Conservation (phyloP, 2,888 invertebrate genomes). For the Philhelius pedissequus region DNA sequence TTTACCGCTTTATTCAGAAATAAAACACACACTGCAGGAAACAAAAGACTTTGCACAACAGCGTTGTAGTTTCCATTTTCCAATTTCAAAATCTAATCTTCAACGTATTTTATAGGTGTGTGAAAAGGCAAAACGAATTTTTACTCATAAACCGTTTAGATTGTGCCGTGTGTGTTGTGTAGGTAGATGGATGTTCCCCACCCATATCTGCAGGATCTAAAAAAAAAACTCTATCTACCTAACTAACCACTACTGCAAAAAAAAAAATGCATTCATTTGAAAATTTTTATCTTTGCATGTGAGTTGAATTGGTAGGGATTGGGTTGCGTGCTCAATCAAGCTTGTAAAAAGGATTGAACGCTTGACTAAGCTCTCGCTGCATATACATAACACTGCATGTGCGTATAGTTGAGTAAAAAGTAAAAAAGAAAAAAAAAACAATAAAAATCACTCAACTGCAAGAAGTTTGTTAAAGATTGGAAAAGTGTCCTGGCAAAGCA, state of each 20-base stretch:
- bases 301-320: neutral
- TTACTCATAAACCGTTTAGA: conserved; percentile 11
- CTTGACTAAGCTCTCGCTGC: conserved; percentile 14
- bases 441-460: neutral
- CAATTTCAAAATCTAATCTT: conserved; percentile 54
- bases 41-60: neutral
- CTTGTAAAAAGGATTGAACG: conserved; percentile 42
- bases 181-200: neutral
- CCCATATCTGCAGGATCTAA: neutral
- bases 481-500: conserved; percentile 3
- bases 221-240: no score
- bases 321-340: conserved; percentile 27
- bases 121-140: conserved; percentile 2
- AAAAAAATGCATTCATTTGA: conserved; percentile 20
- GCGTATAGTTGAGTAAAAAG: conserved; percentile 2
- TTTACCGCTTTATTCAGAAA: neutral
- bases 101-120: conserved; percentile 9
- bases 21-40: neutral
- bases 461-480: neutral
- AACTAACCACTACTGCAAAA: conserved; percentile 6
- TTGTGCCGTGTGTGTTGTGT: neutral
- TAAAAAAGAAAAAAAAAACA: neutral
- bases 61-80: conserved; percentile 30
- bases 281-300: conserved; percentile 11
- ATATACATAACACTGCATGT: neutral